These are phyloP conservation scores for Euphydryas editha DNA, from an alignment of 2,888 invertebrate genomes.

Conservation along the genomic window DNA sequence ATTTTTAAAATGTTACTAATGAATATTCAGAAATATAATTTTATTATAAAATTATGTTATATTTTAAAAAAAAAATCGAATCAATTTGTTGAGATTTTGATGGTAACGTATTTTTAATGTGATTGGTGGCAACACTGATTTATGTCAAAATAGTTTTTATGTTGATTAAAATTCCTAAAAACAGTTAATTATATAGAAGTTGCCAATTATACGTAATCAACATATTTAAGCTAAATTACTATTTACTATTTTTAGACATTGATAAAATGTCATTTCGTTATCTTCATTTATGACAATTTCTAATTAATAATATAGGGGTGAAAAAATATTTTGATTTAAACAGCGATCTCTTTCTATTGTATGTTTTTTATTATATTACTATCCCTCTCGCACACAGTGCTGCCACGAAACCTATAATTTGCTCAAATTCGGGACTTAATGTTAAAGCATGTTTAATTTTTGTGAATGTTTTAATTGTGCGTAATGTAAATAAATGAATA, in stretches of 20 bases:
- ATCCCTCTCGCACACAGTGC: constrained; percentile 32
- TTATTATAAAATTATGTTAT: background rate
- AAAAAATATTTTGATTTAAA: background rate
- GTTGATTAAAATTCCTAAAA: background rate
- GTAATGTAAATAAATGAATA: constrained; percentile 64
- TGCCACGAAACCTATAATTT: constrained; percentile 47
- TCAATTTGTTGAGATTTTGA: background rate
- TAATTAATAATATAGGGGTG: background rate
- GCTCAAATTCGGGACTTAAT: constrained; percentile 62
- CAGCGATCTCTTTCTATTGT: background rate
- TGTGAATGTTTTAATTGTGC: constrained; percentile 57
- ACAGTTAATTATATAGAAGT: too few relatives aligned
- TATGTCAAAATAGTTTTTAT: background rate
- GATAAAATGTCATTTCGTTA: too few relatives aligned
- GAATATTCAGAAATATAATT: too few relatives aligned
- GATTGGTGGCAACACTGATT: constrained; percentile 31
- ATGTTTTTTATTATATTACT: background rate
- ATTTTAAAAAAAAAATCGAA: background rate
- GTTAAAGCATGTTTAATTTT: constrained; percentile 51
- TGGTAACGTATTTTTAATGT: background rate
- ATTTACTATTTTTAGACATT: too few relatives aligned
- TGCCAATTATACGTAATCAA: too few relatives aligned
- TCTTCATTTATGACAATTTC: too few relatives aligned
- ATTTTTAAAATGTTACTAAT: too few relatives aligned
- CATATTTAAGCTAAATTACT: too few relatives aligned